Percentiles rank a stretch among this genome's conserved stretches.
These are phyloP conservation scores for Anthrax anthrax DNA, from an alignment of 2,888 invertebrate species.

Conservation along the genomic window DNA sequence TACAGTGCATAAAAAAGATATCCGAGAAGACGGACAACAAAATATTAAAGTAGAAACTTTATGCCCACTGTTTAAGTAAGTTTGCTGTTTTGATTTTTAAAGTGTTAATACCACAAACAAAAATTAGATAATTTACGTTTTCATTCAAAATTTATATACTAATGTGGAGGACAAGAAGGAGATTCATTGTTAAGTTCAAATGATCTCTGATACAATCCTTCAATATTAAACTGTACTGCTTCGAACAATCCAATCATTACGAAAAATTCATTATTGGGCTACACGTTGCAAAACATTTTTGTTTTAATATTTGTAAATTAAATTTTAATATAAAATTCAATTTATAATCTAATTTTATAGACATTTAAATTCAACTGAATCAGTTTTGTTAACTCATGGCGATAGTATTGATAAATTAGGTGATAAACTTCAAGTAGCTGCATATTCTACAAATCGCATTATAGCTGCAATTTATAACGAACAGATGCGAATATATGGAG, in stretches of 20 bases:
- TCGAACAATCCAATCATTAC: slow-evolving; percentile 26
- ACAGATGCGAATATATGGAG: slow-evolving; percentile 77
- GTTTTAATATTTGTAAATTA: not conserved
- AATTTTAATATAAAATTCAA: slow-evolving; percentile 1
- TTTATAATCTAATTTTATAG: slow-evolving; percentile 46
- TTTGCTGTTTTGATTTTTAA: no score
- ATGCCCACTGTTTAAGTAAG: slow-evolving; percentile 86
- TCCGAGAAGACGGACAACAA: slow-evolving; percentile 89
- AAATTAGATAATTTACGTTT: no score
- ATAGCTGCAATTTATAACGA: slow-evolving; percentile 86
- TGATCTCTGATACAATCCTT: slow-evolving; percentile 32
- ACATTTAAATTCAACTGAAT: slow-evolving; percentile 72
- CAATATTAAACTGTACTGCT: slow-evolving; percentile 21
- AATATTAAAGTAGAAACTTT: slow-evolving; percentile 75
- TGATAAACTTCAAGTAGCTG: slow-evolving; percentile 73
- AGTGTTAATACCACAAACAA: no score
- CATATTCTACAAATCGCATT: slow-evolving; percentile 62
- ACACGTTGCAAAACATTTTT: slow-evolving; percentile 27
- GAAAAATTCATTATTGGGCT: slow-evolving; percentile 23
- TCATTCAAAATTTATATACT: no score
- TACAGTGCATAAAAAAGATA: slow-evolving; percentile 70
- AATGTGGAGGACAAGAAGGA: slow-evolving; percentile 25
- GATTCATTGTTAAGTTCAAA: slow-evolving; percentile 16
- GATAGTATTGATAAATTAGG: slow-evolving; percentile 90
- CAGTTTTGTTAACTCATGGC: slow-evolving; percentile 91